Conservation (phyloP, 2,888 invertebrate species). For the Watsonalla binaria region DNA sequence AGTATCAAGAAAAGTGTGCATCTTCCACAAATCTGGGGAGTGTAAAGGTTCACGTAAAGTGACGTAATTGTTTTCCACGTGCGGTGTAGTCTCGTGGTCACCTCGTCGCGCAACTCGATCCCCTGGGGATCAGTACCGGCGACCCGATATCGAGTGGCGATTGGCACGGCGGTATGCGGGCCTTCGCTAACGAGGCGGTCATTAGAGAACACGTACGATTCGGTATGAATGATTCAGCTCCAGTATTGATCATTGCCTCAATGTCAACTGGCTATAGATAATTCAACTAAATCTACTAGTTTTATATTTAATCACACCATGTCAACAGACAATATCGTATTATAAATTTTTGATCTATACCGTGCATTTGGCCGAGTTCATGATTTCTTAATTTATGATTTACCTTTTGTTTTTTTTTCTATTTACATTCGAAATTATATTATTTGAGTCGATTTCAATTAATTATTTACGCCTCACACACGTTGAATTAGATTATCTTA, state of each 20-base stretch:
- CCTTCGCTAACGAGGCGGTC: conserved; percentile 74
- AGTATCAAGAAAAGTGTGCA: no score
- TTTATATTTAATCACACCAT: not conserved
- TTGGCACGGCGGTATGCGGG: conserved; percentile 72
- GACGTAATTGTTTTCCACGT: conserved; percentile 32
- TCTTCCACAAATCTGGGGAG: not conserved
- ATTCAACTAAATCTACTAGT: conserved; percentile 2
- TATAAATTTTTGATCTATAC: not conserved
- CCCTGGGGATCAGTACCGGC: conserved; percentile 91
- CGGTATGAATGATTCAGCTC: conserved; percentile 58
- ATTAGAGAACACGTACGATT: conserved; percentile 77
- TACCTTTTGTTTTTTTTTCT: no score
- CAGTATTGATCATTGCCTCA: conserved; percentile 43
- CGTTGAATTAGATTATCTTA: not conserved
- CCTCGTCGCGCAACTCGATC: conserved; percentile 94
- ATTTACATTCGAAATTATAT: not conserved
- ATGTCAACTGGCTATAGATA: conserved; percentile 32
- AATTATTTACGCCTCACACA: not conserved
- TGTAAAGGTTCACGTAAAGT: conserved; percentile 4
- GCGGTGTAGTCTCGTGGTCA: conserved; percentile 91
- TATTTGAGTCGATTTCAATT: not conserved
- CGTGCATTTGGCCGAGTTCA: not conserved
- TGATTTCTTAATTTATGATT: not conserved
- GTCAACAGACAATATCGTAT: not conserved
- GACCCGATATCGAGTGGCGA: conserved; percentile 76